Percentiles rank a stretch among this genome's conserved stretches.
phyloP scores from a whole-genome alignment of 2,888 invertebrate species.

The Branchellion lobata region DNA sequence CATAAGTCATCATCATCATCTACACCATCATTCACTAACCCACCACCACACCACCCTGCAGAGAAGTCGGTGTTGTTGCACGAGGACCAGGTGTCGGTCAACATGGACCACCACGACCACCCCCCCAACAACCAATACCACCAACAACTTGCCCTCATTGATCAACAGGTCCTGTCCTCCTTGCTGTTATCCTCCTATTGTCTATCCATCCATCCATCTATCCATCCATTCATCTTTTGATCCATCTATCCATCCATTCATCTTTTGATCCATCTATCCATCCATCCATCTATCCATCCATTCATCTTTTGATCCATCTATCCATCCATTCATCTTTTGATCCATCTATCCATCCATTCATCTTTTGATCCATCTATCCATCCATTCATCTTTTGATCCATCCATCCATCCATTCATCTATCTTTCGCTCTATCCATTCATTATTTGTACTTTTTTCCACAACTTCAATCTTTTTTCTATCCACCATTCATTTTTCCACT shows the following conservation, averaged over 20 bases:
- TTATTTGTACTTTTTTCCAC: no score
- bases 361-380: neutral
- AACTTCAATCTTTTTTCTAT: no score
- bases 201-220: neutral
- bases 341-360: no score
- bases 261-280: no score
- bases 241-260: neutral
- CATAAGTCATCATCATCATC: no score
- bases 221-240: neutral
- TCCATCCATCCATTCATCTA: slow-evolving; percentile 1
- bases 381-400: neutral
- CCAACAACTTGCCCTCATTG: slow-evolving; percentile 70
- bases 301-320: neutral
- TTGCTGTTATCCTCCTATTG: neutral
- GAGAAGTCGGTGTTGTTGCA: slow-evolving; percentile 65
- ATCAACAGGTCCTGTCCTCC: slow-evolving; percentile 71
- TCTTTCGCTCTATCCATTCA: no score
- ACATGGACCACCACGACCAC: neutral
- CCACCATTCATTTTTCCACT: no score
- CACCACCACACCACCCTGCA: no score
- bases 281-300: neutral
- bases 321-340: neutral
- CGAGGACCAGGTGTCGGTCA: slow-evolving; percentile 61
- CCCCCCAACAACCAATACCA: slow-evolving; percentile 56
- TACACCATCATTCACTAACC: neutral